Evolutionary conservation across 2,797 vertebrate genomes (phyloP).

Genomic region (Gastrophryne carolinensis): DNA sequence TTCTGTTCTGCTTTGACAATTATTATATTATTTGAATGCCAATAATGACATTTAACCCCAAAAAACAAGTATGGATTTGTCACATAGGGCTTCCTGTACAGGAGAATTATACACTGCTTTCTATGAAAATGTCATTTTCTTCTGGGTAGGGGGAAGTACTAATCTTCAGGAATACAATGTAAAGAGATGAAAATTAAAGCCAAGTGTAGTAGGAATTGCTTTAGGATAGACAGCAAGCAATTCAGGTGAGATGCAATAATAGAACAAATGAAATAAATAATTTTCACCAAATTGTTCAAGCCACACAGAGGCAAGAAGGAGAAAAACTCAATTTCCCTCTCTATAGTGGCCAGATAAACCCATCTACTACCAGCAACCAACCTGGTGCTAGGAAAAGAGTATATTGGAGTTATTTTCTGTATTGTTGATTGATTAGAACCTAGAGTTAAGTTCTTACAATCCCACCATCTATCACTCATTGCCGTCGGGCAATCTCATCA

Average conservation of each 20-base stretch:
- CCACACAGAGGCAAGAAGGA: neutral
- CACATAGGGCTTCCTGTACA: neutral
- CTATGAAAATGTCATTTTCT: constrained; percentile 45
- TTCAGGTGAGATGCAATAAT: constrained; percentile 39
- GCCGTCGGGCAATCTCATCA: too few relatives aligned
- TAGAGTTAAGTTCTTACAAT: too few relatives aligned
- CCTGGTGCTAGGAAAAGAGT: too few relatives aligned
- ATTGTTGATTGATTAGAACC: too few relatives aligned
- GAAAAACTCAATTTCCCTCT: neutral
- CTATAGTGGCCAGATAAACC: neutral
- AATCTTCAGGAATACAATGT: constrained; percentile 47
- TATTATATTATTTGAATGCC: too few relatives aligned
- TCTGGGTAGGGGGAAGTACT: constrained; percentile 40
- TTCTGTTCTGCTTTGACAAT: too few relatives aligned
- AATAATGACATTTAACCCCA: too few relatives aligned
- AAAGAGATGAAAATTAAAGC: constrained; percentile 46
- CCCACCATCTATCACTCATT: too few relatives aligned
- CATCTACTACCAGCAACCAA: neutral
- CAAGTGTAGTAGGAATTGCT: constrained; percentile 48
- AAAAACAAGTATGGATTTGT: constrained; percentile 15
- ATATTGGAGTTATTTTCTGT: too few relatives aligned
- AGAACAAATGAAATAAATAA: constrained; percentile 33
- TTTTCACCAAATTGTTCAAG: neutral
- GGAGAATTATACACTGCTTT: constrained; percentile 38
- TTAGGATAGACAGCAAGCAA: constrained; percentile 8